phyloP scores from a whole-genome alignment of 2,113 vertebrate genomes.

The Protobothrops mucrosquamatus region DNA sequence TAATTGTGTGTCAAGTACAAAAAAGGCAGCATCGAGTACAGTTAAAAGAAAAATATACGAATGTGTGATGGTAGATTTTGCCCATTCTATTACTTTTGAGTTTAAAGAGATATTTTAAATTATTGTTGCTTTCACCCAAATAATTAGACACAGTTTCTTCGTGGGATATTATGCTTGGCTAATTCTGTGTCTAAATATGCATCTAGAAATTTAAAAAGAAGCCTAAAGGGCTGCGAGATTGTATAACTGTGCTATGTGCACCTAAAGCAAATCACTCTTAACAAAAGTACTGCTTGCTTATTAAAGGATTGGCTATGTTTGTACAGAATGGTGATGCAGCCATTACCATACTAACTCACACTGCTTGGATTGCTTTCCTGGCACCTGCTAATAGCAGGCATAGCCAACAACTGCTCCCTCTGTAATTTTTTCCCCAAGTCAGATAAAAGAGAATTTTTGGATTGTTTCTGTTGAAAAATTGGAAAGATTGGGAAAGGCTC shows the following conservation, averaged over 20 bases:
- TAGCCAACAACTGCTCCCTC: background rate
- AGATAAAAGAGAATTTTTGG: background rate
- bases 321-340: background rate
- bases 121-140: background rate
- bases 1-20: background rate
- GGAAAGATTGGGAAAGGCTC: background rate
- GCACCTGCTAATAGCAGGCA: background rate
- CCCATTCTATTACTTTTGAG: background rate
- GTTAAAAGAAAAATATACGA: background rate
- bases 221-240: background rate
- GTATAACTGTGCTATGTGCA: background rate
- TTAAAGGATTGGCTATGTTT: background rate
- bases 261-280: background rate
- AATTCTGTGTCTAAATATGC: background rate
- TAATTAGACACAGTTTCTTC: background rate
- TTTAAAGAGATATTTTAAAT: background rate
- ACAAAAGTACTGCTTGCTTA: background rate
- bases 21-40: background rate
- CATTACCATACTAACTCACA: background rate
- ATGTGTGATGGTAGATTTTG: background rate
- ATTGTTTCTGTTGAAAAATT: background rate
- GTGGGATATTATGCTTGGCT: conserved; percentile 1
- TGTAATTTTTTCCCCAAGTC: background rate
- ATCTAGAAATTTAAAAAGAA: background rate
- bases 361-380: background rate